phyloP scores from a whole-genome alignment of 2,888 invertebrate species.

The Amphipoea lucens region DNA sequence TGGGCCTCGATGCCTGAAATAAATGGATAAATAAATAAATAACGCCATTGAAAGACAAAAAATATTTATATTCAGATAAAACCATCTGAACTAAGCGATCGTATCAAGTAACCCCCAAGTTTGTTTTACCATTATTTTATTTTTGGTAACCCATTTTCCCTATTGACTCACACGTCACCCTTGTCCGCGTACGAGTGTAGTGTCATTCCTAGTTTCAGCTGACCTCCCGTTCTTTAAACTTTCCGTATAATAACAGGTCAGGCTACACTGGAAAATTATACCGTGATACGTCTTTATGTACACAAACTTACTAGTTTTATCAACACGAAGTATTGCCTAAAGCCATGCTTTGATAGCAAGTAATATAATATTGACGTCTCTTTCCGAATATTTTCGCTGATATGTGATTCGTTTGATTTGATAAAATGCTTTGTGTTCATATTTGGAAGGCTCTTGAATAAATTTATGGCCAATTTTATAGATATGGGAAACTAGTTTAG shows the following conservation, averaged over 20 bases:
- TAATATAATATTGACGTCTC: slow-evolving; percentile 27
- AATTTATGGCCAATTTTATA: not conserved
- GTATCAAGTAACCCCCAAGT: slow-evolving; percentile 45
- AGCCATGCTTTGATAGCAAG: slow-evolving; percentile 28
- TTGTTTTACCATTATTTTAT: slow-evolving; percentile 45
- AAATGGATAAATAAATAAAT: too few species aligned
- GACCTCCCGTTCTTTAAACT: not conserved
- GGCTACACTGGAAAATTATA: not conserved
- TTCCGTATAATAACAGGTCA: not conserved
- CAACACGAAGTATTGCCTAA: slow-evolving; percentile 17
- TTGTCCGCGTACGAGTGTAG: not conserved
- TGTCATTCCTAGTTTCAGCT: not conserved
- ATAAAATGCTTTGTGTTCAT: not conserved
- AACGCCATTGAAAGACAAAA: not conserved
- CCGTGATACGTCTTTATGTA: not conserved
- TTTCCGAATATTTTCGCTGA: slow-evolving; percentile 18
- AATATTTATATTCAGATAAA: slow-evolving; percentile 36
- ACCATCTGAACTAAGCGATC: slow-evolving; percentile 23
- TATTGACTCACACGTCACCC: slow-evolving; percentile 54
- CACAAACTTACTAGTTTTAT: slow-evolving; percentile 7
- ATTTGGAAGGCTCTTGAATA: not conserved
- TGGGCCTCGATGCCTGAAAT: too few species aligned
- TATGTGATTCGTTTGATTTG: slow-evolving; percentile 25
- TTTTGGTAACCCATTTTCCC: slow-evolving; percentile 45
- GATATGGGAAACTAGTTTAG: not conserved